phyloP scores from a whole-genome alignment of 2,888 invertebrate genomes.

The Ditylenchus weischeri region DNA sequence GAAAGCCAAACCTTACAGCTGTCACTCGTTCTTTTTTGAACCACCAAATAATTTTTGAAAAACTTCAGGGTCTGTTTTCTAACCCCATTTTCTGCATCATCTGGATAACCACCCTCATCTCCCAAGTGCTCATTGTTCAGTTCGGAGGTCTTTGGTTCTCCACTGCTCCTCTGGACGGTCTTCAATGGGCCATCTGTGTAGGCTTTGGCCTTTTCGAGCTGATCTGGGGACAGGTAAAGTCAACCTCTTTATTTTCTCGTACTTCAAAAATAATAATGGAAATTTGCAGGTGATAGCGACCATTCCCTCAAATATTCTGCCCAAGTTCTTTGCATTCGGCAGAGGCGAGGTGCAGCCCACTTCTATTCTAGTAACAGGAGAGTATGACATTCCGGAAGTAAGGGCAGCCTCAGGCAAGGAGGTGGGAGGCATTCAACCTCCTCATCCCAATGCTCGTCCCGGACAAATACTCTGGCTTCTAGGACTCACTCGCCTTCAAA shows the following conservation, averaged over 20 bases:
- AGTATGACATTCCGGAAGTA: slow-evolving; percentile 43
- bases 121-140: slow-evolving; percentile 94
- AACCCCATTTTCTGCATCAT: slow-evolving; percentile 98
- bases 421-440: slow-evolving; percentile 32
- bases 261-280: background rate
- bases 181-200: slow-evolving; percentile 98
- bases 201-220: slow-evolving; percentile 90
- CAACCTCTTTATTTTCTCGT: background rate
- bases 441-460: slow-evolving; percentile 37
- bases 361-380: slow-evolving; percentile 50
- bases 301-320: slow-evolving; percentile 52
- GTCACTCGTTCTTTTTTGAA: no score
- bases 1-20: no score
- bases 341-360: slow-evolving; percentile 55
- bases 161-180: slow-evolving; percentile 78
- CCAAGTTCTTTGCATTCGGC: slow-evolving; percentile 55
- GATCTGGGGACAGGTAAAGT: slow-evolving; percentile 85
- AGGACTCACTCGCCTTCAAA: slow-evolving; percentile 54
- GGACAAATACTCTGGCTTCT: slow-evolving; percentile 57
- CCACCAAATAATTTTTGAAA: no score
- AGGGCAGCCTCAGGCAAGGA: slow-evolving; percentile 31
- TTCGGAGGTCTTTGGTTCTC: slow-evolving; percentile 96
- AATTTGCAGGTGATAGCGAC: slow-evolving; percentile 49
- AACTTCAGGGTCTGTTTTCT: slow-evolving; percentile 66
- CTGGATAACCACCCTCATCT: slow-evolving; percentile 87